Base-by-base conservation (phyloP, 2,888 invertebrate genomes). In the Catocala nupta region DNA sequence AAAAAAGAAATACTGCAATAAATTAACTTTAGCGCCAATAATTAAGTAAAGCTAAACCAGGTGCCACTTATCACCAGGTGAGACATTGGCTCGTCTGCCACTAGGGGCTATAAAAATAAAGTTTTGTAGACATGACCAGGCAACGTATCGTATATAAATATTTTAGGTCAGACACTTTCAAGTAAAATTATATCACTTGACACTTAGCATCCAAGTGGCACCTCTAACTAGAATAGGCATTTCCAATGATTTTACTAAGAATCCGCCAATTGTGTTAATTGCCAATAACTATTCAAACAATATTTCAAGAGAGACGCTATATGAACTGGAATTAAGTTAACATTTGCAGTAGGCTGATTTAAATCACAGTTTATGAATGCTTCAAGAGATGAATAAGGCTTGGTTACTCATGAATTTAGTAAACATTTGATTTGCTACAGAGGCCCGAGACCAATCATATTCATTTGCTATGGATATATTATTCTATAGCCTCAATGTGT, bases 371-470 rank as follows among this genome's bases (percentile, higher is more conserved):
- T 63, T 60, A 48, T 62, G 55, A 56, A 59, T 55, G 55, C 58
- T 39, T 55, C 53, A 63, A 67, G 66, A 75, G 80, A 82, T 83
- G 82, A 85, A 83, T 81, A 81, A 81, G 65, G 55, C 70, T 62
- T 66, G 73, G 68, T 85, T 84, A 81, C 78, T 86, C 82, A 82
- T 70, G 67, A 78, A 82, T 82, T 86, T 82, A 66, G 80, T 70
- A 83, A 87, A 85, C 83, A 84, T 85, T 81, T 73, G 79, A 88
- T 87, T 87, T 75, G 80, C 73, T 73, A 80, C 81, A 76, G 65
- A 70, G 56, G 55, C 71, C 65, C 71, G 80, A 77, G 71, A 78
- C 82, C 80, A 88, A 87, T 86, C 80, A 72, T 65, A 54, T 74
- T 58, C 68, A 81, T 84, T 83, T 68, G 81, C 69, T 81, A 79